Evolutionary conservation across 2,113 vertebrate species (phyloP), one percentile per base, ranked within the genome.

Genomic region (Crocuta crocuta): DNA sequence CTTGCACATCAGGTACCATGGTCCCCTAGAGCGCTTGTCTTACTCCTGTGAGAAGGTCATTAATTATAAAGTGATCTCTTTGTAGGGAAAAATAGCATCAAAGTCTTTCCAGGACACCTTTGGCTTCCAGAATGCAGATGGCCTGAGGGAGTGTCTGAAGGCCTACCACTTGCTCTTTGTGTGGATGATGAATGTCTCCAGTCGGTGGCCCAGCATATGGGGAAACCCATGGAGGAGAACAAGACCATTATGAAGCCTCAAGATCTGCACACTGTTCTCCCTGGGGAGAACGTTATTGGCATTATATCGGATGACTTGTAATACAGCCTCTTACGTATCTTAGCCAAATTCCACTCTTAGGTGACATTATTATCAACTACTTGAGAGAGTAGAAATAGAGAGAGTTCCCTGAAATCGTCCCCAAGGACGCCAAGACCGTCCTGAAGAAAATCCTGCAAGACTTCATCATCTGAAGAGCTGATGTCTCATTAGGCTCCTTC

Each of bases 1-100:
- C 2, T n/a, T 94, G 39, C 2, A 39, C 3, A 35, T 55, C 26
- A 79, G 31, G 23, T 15, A 2, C 11, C 0, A 0, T 4, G 11
- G 28, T 19, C 19, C 63, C n/a, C 4, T 31, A 28, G 11, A n/a
- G 53, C 83, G 19, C 16, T 43, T 97, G 48, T 78, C 4, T 63
- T 4, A 5, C 2, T 26, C 12, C 16, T 79, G 79, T 45, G 31
- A 95, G 63, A 10, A 53, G 10, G 8, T 1, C 43, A 70, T 95
- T 35, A 11, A 71, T 21, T 16, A 92, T 1, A 84, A 45, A 55
- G 63, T 39, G 9, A 2, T 33, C 24, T 33, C 2, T 24, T 33
- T 95, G 73, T 5, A 63, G 43, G 31, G 2, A 10, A 17, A 0
- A 31, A 70, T 83, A 48, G 24, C 21, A 12, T 9, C 17, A n/a